phyloP scores from a whole-genome alignment of 2,888 invertebrate genomes.

The Andrena haemorrhoa region DNA sequence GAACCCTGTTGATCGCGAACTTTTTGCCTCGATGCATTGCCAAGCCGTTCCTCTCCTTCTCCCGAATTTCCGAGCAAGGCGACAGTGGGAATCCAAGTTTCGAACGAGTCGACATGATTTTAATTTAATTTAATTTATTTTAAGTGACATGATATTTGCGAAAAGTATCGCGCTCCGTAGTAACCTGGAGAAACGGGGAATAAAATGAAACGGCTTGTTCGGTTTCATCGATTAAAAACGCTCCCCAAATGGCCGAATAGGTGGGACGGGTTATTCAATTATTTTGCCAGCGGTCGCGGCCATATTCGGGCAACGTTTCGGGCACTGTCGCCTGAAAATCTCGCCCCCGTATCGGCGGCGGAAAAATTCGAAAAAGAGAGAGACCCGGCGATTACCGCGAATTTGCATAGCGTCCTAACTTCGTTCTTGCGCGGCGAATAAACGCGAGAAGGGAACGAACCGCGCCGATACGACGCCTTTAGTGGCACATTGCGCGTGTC shows the following conservation, averaged over 20 bases:
- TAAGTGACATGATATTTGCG: background rate
- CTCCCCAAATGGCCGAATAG: slow-evolving; percentile 8
- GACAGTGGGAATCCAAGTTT: background rate
- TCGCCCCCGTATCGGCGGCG: background rate
- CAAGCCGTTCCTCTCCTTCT: background rate
- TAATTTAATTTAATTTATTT: no score
- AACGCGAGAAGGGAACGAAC: slow-evolving; percentile 29
- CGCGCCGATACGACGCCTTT: slow-evolving; percentile 55
- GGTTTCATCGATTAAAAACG: slow-evolving; percentile 24
- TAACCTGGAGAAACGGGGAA: background rate
- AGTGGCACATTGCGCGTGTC: slow-evolving; percentile 59
- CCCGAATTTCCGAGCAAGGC: background rate
- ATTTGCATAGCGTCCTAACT: slow-evolving; percentile 40
- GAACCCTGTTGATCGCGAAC: slow-evolving; percentile 19
- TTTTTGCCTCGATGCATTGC: background rate
- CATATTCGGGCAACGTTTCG: background rate
- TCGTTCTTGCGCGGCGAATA: slow-evolving; percentile 30
- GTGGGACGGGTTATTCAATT: slow-evolving; percentile 26
- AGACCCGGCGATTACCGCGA: slow-evolving; percentile 14
- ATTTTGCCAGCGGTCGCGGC: slow-evolving; percentile 19
- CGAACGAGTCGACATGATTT: background rate
- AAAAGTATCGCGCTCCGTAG: background rate
- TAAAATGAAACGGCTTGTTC: background rate
- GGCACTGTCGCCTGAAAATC: slow-evolving; percentile 1
- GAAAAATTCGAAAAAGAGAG: slow-evolving; percentile 6